Evolutionary conservation across 2,888 invertebrate genomes (phyloP).

Genomic region (Lypha dubia): DNA sequence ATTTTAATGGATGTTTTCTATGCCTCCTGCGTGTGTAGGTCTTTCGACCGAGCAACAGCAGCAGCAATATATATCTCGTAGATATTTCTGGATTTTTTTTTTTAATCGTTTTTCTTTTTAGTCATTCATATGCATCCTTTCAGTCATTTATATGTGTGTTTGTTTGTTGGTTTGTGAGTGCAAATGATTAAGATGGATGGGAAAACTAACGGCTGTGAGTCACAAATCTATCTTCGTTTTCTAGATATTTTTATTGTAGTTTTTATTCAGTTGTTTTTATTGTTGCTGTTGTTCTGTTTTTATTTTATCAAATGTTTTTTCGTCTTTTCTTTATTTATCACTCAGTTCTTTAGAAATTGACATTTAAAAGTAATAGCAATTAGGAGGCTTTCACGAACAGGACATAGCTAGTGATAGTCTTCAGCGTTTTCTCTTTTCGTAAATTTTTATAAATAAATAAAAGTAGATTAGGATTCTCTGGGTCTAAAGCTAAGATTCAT

Average conservation of each 20-base stretch:
- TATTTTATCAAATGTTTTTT: slow-evolving; percentile 56
- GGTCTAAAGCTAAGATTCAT: too few species aligned
- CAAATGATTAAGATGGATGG: slow-evolving; percentile 67
- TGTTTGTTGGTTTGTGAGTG: slow-evolving; percentile 28
- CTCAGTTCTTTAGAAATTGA: slow-evolving; percentile 61
- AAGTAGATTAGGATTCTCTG: background rate
- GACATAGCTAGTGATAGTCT: slow-evolving; percentile 2
- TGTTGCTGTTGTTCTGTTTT: slow-evolving; percentile 14
- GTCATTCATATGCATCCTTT: slow-evolving; percentile 47
- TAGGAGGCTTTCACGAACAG: slow-evolving; percentile 52
- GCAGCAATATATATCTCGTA: slow-evolving; percentile 41
- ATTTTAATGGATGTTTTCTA: slow-evolving; percentile 39
- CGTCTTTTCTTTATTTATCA: slow-evolving; percentile 45
- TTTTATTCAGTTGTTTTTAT: slow-evolving; percentile 37
- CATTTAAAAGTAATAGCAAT: slow-evolving; percentile 52
- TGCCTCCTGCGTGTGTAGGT: slow-evolving; percentile 1
- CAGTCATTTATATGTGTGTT: slow-evolving; percentile 25
- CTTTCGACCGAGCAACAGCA: slow-evolving; percentile 4
- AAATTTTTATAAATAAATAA: background rate
- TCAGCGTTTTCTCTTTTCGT: background rate
- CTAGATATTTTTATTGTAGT: slow-evolving; percentile 59
- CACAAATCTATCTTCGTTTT: slow-evolving; percentile 74
- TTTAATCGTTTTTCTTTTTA: slow-evolving; percentile 68
- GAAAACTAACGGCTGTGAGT: slow-evolving; percentile 68
- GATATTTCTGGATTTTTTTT: slow-evolving; percentile 61